A percentile compares a stretch with the other conserved stretches of the same genome.
Evolutionary conservation across 2,888 invertebrate genomes (phyloP).

Genomic region (Venusia cambrica): DNA sequence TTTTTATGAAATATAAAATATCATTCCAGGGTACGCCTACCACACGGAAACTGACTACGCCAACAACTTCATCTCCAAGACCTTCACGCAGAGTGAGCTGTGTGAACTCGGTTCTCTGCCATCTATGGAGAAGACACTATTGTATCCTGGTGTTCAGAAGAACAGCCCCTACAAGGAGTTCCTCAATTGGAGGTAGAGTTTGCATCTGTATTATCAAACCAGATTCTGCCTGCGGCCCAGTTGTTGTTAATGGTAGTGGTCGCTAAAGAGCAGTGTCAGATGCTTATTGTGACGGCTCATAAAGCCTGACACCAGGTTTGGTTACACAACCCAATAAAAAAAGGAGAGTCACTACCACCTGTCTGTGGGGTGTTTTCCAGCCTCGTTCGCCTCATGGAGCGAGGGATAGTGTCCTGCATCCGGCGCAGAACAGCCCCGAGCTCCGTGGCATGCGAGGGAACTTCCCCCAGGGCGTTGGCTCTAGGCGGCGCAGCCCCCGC

Average conservation of each 20-base stretch:
- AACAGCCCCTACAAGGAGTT: conserved; percentile 65
- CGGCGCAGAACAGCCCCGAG: conserved; percentile 39
- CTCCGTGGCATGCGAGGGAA: conserved; percentile 50
- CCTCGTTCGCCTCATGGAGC: conserved; percentile 48
- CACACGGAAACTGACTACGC: conserved; percentile 70
- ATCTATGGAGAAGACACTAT: conserved; percentile 45
- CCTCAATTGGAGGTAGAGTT: conserved; percentile 56
- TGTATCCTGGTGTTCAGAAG: conserved; percentile 48
- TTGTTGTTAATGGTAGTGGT: too few species aligned
- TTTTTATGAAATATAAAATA: not conserved
- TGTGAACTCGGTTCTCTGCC: conserved; percentile 67
- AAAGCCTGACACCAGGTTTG: too few species aligned
- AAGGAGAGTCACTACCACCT: too few species aligned
- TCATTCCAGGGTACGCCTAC: conserved; percentile 64
- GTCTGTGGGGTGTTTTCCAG: too few species aligned
- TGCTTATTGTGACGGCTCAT: too few species aligned
- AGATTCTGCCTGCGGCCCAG: too few species aligned
- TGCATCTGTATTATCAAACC: conserved; percentile 5
- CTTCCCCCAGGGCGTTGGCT: conserved; percentile 58
- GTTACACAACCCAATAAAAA: too few species aligned
- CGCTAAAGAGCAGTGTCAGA: too few species aligned
- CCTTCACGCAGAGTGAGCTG: conserved; percentile 62
- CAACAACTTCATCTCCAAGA: conserved; percentile 56
- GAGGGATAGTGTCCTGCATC: conserved; percentile 53
- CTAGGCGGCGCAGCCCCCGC: conserved; percentile 69